A percentile compares a stretch with the other conserved stretches of the same genome.
phyloP scores from a whole-genome alignment of 2,797 vertebrate species.

The Synanceia verrucosa region DNA sequence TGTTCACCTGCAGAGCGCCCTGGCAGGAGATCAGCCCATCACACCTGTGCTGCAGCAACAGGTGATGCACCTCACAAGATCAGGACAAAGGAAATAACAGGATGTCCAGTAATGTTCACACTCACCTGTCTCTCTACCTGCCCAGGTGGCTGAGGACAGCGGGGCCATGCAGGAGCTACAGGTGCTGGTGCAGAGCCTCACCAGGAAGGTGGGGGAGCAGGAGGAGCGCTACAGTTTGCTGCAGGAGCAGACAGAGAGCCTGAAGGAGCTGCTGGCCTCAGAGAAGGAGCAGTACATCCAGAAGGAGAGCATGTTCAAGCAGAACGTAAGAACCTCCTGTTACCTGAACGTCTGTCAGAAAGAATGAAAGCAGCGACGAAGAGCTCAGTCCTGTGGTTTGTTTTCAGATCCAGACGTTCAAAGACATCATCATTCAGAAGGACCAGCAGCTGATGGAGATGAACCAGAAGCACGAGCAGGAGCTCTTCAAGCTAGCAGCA shows the following conservation, averaged over 20 bases:
- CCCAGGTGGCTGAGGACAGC: constrained; percentile 66
- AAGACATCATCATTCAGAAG: constrained; percentile 90
- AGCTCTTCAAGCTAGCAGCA: constrained; percentile 89
- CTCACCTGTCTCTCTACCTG: fast-evolving
- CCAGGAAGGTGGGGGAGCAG: constrained; percentile 88
- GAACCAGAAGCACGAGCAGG: constrained; percentile 88
- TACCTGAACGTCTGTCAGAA: no score
- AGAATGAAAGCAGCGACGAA: no score
- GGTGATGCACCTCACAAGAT: constrained; percentile 59
- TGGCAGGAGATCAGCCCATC: constrained; percentile 68
- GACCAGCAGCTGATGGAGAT: constrained; percentile 82
- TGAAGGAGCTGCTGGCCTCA: constrained; percentile 81
- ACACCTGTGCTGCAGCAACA: constrained; percentile 58
- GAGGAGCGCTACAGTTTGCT: constrained; percentile 90
- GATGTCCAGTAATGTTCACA: no score
- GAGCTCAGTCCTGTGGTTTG: background rate
- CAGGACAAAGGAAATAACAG: background rate
- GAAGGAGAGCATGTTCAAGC: constrained; percentile 87
- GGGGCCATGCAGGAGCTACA: constrained; percentile 82
- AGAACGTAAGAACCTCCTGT: no score
- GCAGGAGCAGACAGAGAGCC: constrained; percentile 84
- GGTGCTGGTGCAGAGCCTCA: constrained; percentile 86
- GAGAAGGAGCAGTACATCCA: constrained; percentile 85
- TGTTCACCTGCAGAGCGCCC: constrained; percentile 84
- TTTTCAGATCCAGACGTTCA: constrained; percentile 86